Evolutionary conservation across 1,140 invertebrate species (phyloP).

Genomic region (Rhyacophila brunnea): DNA sequence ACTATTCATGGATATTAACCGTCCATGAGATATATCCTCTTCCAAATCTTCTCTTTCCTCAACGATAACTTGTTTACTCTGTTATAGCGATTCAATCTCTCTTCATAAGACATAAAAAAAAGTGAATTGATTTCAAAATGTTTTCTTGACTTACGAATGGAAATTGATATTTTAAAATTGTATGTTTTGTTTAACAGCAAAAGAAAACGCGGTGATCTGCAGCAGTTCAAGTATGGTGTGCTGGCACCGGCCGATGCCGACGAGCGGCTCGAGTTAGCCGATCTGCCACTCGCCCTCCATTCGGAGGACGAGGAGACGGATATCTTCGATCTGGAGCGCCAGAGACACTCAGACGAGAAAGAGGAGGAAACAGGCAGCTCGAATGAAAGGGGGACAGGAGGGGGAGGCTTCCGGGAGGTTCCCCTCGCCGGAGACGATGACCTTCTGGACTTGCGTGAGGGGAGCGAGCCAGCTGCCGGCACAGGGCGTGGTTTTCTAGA

Average conservation of each 20-base stretch:
- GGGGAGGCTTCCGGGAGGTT: too few species aligned
- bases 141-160: too few species aligned
- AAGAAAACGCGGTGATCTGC: slow-evolving; percentile 17
- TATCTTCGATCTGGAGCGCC: slow-evolving; percentile 31
- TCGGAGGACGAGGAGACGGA: slow-evolving; percentile 33
- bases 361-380: neutral
- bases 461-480: neutral
- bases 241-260: slow-evolving; percentile 24
- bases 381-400: neutral
- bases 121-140: too few species aligned
- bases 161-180: too few species aligned
- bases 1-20: too few species aligned
- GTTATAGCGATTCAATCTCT: too few species aligned
- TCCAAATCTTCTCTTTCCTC: too few species aligned
- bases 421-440: slow-evolving; percentile 13
- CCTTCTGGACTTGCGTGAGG: slow-evolving; percentile 19
- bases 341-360: slow-evolving; percentile 17
- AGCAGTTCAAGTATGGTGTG: slow-evolving; percentile 32
- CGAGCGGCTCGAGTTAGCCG: slow-evolving; percentile 27
- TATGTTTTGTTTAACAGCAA: slow-evolving; percentile 4
- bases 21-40: too few species aligned
- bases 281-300: slow-evolving; percentile 17
- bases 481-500: too few species aligned
- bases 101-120: too few species aligned
- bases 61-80: too few species aligned